A percentile compares a stretch with the other conserved stretches of the same genome.
These are phyloP conservation scores for Puffinus mauretanicus DNA, from an alignment of 2,113 vertebrate genomes.

Conservation along the genomic window DNA sequence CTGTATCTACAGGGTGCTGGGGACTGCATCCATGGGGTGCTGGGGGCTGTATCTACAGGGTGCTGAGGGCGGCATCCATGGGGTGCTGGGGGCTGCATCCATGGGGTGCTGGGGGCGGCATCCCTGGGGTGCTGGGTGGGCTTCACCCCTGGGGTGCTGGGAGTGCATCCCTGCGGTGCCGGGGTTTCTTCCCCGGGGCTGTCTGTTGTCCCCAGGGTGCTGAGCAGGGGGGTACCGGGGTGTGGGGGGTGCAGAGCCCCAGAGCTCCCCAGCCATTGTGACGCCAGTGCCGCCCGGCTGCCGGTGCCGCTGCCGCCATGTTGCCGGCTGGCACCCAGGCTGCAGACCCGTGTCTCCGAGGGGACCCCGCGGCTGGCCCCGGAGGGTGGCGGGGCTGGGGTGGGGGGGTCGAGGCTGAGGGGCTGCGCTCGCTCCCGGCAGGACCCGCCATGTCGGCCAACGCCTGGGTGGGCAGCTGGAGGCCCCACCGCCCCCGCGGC, in stretches of 20 bases:
- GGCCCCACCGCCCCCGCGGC: slow-evolving; percentile 84
- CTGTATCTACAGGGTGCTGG: no score
- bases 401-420: background rate
- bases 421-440: background rate
- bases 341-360: no score
- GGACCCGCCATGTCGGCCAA: slow-evolving; percentile 73
- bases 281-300: background rate
- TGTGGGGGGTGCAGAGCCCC: background rate
- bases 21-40: no score
- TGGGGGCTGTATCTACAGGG: no score
- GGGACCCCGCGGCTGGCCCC: background rate
- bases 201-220: background rate
- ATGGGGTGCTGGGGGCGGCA: no score
- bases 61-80: no score
- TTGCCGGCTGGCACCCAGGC: no score
- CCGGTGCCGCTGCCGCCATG: no score
- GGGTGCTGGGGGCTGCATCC: no score
- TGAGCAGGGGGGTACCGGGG: background rate
- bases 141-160: no score
- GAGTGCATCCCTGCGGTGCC: background rate
- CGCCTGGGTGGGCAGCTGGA: slow-evolving; percentile 84
- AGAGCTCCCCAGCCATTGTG: background rate
- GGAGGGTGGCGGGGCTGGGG: background rate
- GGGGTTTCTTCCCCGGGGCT: no score
- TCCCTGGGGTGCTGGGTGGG: no score